Conservation (phyloP, 2,888 invertebrate species). For the Nomada ferruginata region DNA sequence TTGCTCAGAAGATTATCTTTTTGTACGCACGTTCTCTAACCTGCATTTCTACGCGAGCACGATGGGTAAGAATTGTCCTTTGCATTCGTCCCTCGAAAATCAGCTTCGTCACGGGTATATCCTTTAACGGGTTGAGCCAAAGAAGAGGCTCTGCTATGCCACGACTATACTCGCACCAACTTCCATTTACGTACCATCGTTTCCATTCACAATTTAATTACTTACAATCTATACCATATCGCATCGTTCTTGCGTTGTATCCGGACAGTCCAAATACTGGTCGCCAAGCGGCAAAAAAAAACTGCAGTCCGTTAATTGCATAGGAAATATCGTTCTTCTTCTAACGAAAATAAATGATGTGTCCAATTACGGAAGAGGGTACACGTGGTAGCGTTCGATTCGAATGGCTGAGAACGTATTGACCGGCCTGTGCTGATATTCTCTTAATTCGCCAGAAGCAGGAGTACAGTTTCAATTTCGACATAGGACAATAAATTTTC, state of each 20-base stretch:
- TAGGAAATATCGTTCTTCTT: conserved; percentile 69
- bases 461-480: conserved; percentile 18
- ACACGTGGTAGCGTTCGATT: conserved; percentile 3
- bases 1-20: background rate
- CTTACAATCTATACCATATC: conserved; percentile 21
- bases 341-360: conserved; percentile 73
- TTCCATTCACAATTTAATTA: conserved; percentile 72
- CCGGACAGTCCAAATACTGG: background rate
- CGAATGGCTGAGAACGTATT: conserved; percentile 35
- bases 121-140: background rate
- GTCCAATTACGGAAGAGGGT: conserved; percentile 72
- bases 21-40: background rate
- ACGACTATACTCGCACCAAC: background rate
- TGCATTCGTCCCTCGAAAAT: background rate
- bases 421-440: conserved; percentile 11
- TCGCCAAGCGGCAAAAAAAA: conserved; percentile 46
- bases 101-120: background rate
- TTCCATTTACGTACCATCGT: conserved; percentile 43
- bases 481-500: background rate
- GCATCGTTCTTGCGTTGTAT: conserved; percentile 8
- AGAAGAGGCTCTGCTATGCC: background rate
- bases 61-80: background rate
- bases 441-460: conserved; percentile 9
- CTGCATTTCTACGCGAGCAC: no score
- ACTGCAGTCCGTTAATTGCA: conserved; percentile 68